Conservation (phyloP, 2,888 invertebrate genomes). For the Buathra laborator region DNA sequence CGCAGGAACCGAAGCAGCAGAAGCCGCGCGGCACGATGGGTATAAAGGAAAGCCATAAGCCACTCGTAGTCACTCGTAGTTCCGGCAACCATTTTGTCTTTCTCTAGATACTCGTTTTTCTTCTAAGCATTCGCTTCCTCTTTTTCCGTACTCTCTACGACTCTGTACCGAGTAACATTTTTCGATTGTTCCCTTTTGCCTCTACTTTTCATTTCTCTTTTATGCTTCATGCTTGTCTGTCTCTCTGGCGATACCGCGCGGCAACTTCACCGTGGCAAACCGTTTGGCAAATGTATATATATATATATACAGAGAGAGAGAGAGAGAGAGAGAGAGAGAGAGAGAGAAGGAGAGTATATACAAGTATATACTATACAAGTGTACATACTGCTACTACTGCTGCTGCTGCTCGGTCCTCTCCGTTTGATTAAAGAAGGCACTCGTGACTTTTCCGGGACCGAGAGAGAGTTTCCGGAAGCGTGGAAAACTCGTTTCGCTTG, state of each 20-base stretch:
- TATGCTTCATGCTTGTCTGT: constrained; percentile 1
- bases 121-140: constrained; percentile 20
- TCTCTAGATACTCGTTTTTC: constrained; percentile 19
- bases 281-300: background rate
- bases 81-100: constrained; percentile 56
- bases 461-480: constrained; percentile 18
- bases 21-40: constrained; percentile 44
- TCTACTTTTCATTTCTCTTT: constrained; percentile 30
- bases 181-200: constrained; percentile 24
- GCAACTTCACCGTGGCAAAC: background rate
- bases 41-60: constrained; percentile 55
- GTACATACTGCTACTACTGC: background rate
- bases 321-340: too few relatives aligned
- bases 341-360: background rate
- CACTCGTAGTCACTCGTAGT: constrained; percentile 42
- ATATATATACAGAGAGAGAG: background rate
- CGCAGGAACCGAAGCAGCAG: constrained; percentile 39
- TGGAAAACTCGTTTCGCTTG: constrained; percentile 46
- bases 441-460: constrained; percentile 37
- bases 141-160: constrained; percentile 23
- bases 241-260: background rate
- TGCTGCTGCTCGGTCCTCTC: constrained; percentile 1
- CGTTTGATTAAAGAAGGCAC: constrained; percentile 57
- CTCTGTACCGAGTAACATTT: constrained; percentile 32
- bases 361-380: background rate